Percentiles rank a stretch among this genome's conserved stretches.
Conservation (phyloP, 2,888 invertebrate genomes). For the Galerucella nymphaeae region DNA sequence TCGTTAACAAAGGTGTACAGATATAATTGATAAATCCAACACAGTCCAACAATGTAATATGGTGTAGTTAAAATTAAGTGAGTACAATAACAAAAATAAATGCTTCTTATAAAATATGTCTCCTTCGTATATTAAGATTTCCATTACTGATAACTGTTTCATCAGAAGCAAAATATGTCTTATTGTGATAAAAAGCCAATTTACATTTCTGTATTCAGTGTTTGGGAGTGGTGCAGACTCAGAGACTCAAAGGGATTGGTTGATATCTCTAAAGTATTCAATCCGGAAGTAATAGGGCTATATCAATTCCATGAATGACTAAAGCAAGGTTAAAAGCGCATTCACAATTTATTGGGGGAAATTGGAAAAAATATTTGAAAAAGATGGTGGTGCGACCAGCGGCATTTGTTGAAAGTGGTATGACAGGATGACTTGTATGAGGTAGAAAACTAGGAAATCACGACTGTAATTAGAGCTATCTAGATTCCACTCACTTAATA, state of each 20-base stretch:
- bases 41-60: background rate
- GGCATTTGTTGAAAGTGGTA: too few species aligned
- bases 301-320: background rate
- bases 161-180: background rate
- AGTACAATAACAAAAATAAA: background rate
- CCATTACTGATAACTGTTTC: background rate
- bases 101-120: constrained; percentile 4
- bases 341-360: background rate
- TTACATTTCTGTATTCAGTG: background rate
- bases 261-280: background rate
- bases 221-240: background rate
- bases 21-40: background rate
- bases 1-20: too few species aligned
- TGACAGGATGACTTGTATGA: too few species aligned
- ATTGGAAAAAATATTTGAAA: background rate
- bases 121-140: constrained; percentile 1
- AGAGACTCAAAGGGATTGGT: background rate
- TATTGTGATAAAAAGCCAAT: background rate
- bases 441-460: too few species aligned
- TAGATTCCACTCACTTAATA: too few species aligned
- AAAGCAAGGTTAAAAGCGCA: background rate
- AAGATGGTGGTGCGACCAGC: too few species aligned
- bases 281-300: background rate
- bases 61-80: background rate
- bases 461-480: too few species aligned